phyloP scores from a whole-genome alignment of 2,888 invertebrate genomes.

The Kryphioiulus occultus region DNA sequence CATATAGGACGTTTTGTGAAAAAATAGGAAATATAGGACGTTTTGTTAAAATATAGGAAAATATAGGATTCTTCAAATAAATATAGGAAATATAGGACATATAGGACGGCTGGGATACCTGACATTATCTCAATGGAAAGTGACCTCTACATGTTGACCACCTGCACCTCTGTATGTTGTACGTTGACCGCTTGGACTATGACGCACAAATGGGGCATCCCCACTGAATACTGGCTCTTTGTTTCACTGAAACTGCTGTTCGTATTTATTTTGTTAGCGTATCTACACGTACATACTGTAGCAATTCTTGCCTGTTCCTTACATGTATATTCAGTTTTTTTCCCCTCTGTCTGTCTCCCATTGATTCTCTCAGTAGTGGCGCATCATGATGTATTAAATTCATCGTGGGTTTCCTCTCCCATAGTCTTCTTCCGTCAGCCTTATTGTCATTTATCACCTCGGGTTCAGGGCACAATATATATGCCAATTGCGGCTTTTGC shows the following conservation, averaged over 20 bases:
- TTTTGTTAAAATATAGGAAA: no score
- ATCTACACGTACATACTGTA: no score
- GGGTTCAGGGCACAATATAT: conserved; percentile 37
- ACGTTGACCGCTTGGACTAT: no score
- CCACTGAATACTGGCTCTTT: not conserved
- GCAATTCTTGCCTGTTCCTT: not conserved
- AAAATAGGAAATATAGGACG: no score
- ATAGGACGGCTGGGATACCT: no score
- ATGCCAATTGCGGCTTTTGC: conserved; percentile 39
- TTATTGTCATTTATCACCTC: conserved; percentile 38
- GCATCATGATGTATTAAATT: conserved; percentile 40
- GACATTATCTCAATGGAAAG: no score
- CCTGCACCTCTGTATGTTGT: no score
- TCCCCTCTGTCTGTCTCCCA: not conserved
- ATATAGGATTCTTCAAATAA: no score
- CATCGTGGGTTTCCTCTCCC: conserved; percentile 21
- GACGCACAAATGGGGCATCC: not conserved
- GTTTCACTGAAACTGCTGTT: not conserved
- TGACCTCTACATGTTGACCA: no score
- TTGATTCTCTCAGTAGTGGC: conserved; percentile 20
- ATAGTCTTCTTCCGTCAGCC: conserved; percentile 39
- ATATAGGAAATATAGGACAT: no score
- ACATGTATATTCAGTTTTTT: not conserved
- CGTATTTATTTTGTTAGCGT: not conserved
- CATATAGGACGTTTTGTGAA: no score